Evolutionary conservation across 2,888 invertebrate genomes (phyloP).

Genomic region (Amblyjoppa proteus): DNA sequence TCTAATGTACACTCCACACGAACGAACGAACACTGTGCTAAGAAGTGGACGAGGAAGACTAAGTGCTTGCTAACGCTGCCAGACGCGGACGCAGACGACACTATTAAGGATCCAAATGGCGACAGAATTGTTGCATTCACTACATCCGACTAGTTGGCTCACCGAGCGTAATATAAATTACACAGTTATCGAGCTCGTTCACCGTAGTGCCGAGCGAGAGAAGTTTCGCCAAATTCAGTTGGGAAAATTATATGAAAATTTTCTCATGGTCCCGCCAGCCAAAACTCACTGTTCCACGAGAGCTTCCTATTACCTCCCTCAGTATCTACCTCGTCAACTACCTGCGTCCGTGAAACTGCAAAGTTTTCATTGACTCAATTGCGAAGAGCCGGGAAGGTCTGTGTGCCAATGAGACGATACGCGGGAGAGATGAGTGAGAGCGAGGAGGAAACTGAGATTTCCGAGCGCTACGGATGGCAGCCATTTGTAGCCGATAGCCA

Average conservation of each 20-base stretch:
- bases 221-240: conserved; percentile 54
- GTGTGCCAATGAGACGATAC: conserved; percentile 51
- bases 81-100: conserved; percentile 23
- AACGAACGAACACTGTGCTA: conserved; percentile 32
- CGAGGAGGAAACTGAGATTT: conserved; percentile 41
- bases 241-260: conserved; percentile 39
- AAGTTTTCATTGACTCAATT: conserved; percentile 64
- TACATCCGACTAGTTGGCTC: conserved; percentile 11
- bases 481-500: conserved; percentile 72
- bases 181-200: conserved; percentile 53
- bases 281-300: conserved; percentile 38
- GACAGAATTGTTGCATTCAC: conserved; percentile 60
- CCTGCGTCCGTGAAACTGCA: conserved; percentile 52
- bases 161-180: conserved; percentile 53
- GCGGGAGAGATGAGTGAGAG: conserved; percentile 27
- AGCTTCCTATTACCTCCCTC: conserved; percentile 44
- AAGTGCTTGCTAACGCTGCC: conserved; percentile 43
- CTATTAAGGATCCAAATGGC: conserved; percentile 47
- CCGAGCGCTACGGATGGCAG: conserved; percentile 59
- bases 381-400: conserved; percentile 33
- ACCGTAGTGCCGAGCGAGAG: conserved; percentile 26
- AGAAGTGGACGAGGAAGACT: conserved; percentile 16
- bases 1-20: conserved; percentile 39
- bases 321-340: conserved; percentile 28
- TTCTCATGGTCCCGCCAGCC: conserved; percentile 17